Conservation (phyloP, 2,888 invertebrate genomes). For the Trachelus troglodyta region DNA sequence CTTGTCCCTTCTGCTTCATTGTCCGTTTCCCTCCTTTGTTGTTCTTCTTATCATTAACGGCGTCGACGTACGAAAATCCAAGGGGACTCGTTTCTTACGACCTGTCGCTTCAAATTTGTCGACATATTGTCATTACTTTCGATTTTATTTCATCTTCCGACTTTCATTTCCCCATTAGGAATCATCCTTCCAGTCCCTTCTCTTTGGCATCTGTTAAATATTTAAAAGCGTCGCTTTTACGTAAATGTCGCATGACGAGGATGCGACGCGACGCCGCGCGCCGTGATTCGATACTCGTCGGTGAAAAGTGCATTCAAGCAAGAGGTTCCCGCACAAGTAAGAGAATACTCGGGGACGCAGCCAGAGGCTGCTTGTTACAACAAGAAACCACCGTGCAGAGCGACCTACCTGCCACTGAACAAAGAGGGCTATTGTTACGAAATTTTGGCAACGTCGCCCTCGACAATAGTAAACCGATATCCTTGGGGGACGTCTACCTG, state of each 20-base stretch:
- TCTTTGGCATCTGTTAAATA: constrained; percentile 22
- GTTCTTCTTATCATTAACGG: neutral
- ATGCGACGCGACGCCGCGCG: neutral
- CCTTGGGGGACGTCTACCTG: constrained; percentile 46
- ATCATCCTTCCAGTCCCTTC: constrained; percentile 20
- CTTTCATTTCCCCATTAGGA: neutral
- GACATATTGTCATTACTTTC: constrained; percentile 14
- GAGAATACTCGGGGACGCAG: too few species aligned
- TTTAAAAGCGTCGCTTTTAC: constrained; percentile 27
- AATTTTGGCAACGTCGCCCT: constrained; percentile 57
- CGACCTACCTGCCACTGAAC: constrained; percentile 39
- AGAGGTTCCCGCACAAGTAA: too few species aligned
- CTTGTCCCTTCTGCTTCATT: constrained; percentile 16
- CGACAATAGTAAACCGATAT: constrained; percentile 57
- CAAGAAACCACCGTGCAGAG: neutral
- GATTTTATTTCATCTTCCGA: constrained; percentile 3
- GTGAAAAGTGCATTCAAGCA: too few species aligned
- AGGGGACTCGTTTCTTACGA: too few species aligned
- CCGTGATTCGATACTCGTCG: too few species aligned
- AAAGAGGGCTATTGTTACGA: constrained; percentile 43
- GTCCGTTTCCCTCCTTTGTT: constrained; percentile 10
- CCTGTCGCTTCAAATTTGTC: too few species aligned
- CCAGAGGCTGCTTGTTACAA: neutral
- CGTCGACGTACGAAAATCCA: too few species aligned
- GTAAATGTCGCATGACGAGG: neutral